Percentiles rank a stretch among this genome's conserved stretches.
Evolutionary conservation across 37 sponge, comb jelly and placozoan genomes (phyloP).

Genomic region (Cliona cf. orientalis): DNA sequence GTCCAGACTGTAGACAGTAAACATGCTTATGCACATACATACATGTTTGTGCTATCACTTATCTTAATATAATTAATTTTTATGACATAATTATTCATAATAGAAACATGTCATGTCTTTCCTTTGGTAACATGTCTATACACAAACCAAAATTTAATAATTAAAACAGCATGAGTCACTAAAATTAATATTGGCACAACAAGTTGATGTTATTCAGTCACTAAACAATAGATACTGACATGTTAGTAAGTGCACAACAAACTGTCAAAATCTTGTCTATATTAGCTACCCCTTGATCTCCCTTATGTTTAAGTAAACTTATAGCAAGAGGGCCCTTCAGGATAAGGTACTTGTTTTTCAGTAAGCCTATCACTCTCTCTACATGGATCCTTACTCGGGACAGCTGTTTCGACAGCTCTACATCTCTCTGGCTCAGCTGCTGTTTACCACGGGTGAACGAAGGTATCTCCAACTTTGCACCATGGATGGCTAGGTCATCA

Average conservation of each 20-base stretch:
- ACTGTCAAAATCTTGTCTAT: constrained; percentile 43
- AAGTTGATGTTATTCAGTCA: no score
- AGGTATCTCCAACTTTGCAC: constrained; percentile 51
- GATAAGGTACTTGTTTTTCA: constrained; percentile 49
- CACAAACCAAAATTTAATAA: no score
- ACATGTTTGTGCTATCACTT: no score
- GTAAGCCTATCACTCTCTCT: constrained; percentile 44
- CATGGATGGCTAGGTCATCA: constrained; percentile 38
- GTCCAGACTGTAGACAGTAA: constrained; percentile 23
- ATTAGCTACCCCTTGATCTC: constrained; percentile 11
- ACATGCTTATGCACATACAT: no score
- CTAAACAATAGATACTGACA: constrained; percentile 8
- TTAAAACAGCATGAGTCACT: no score
- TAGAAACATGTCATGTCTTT: no score
- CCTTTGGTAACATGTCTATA: no score
- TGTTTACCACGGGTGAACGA: constrained; percentile 34
- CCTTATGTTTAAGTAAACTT: neutral
- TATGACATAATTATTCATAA: no score
- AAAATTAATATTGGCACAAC: no score
- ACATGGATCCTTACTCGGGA: constrained; percentile 59
- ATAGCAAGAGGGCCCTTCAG: constrained; percentile 15
- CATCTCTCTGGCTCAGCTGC: constrained; percentile 35
- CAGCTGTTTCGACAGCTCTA: constrained; percentile 29
- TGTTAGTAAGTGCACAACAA: constrained; percentile 41
- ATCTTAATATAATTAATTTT: no score